Conservation (phyloP, 64 coral and sea anemone species). For the Platygyra sinensis region DNA sequence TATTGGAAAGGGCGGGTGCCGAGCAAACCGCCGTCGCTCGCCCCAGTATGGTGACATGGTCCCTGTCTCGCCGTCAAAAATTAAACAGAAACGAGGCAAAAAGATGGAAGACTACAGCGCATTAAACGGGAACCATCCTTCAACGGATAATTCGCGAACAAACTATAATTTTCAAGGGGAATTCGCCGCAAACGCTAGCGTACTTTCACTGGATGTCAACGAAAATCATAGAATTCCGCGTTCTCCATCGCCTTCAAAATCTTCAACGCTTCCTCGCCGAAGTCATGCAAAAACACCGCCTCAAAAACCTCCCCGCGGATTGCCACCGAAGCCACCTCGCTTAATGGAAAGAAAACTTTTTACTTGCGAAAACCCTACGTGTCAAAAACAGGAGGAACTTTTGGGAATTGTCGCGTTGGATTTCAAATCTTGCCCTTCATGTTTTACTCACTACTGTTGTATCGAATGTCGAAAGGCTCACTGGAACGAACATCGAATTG, state of each 20-base stretch:
- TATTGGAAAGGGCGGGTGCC: constrained; percentile 76
- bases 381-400: constrained; percentile 84
- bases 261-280: constrained; percentile 77
- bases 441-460: constrained; percentile 98
- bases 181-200: constrained; percentile 20
- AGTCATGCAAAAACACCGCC: constrained; percentile 72
- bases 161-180: constrained; percentile 24
- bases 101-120: constrained; percentile 49
- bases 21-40: constrained; percentile 57
- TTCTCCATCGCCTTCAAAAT: constrained; percentile 51
- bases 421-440: constrained; percentile 92
- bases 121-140: constrained; percentile 22
- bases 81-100: constrained; percentile 61
- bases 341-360: constrained; percentile 96
- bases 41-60: constrained; percentile 90
- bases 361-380: constrained; percentile 86
- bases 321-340: constrained; percentile 92
- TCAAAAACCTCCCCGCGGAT: constrained; percentile 77
- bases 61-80: constrained; percentile 91
- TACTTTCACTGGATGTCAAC: constrained; percentile 25
- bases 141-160: constrained; percentile 27
- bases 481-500: constrained; percentile 77
- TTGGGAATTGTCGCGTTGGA: constrained; percentile 93
- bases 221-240: constrained; percentile 1
- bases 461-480: constrained; percentile 82